Conservation (phyloP, 2,797 vertebrate genomes). For the Lithobates pipiens region DNA sequence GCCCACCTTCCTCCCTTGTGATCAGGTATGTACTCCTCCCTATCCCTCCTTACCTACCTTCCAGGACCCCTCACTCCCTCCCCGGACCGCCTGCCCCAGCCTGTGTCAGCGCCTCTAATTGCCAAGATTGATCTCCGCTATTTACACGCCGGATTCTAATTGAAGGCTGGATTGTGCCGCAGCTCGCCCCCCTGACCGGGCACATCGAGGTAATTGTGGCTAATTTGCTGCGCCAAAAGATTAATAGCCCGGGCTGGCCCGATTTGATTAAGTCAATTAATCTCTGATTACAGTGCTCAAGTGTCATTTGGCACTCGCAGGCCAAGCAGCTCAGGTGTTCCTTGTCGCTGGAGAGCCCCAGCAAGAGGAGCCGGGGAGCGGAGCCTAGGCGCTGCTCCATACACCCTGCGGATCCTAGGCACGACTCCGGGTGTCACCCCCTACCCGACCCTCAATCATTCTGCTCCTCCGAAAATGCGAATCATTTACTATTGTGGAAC, state of each 20-base stretch:
- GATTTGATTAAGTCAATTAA: constrained; percentile 76
- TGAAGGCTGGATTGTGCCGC: constrained; percentile 42
- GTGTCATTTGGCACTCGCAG: constrained; percentile 58
- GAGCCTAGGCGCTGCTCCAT: not conserved
- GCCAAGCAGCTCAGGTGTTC: constrained; percentile 37
- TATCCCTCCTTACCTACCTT: too few species aligned
- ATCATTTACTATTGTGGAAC: too few species aligned
- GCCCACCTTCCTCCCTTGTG: not conserved
- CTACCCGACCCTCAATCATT: too few species aligned
- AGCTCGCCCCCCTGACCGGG: constrained; percentile 62
- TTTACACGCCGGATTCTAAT: constrained; percentile 53
- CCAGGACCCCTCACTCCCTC: too few species aligned
- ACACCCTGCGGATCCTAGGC: too few species aligned
- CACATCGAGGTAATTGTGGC: constrained; percentile 68
- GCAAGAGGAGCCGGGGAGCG: not conserved
- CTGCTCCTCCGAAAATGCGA: too few species aligned
- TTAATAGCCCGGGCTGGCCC: constrained; percentile 72
- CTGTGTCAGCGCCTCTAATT: constrained; percentile 42
- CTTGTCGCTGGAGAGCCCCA: not conserved
- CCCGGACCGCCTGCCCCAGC: not conserved
- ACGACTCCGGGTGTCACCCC: too few species aligned
- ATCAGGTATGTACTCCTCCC: constrained; percentile 39
- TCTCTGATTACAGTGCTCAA: constrained; percentile 69
- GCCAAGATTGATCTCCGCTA: constrained; percentile 52
- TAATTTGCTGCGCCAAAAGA: constrained; percentile 74